Percentiles rank a stretch among this genome's conserved stretches.
Evolutionary conservation across 1,140 invertebrate species (phyloP).

Genomic region (Magallana ariakensis): DNA sequence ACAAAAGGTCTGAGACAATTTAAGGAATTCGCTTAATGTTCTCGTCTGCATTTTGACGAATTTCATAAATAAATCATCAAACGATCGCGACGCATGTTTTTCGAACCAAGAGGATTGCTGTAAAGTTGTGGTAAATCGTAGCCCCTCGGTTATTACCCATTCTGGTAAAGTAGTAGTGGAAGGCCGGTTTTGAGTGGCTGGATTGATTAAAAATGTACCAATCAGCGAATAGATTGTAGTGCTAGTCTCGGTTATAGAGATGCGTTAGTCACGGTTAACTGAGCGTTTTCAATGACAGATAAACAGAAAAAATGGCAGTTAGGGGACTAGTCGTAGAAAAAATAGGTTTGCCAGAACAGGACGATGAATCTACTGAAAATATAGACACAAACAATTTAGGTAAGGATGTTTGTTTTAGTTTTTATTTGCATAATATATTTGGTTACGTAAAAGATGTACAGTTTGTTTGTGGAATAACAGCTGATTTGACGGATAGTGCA

Average conservation of each 20-base stretch:
- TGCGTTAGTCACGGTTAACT: slow-evolving; percentile 12
- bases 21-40: too few relatives aligned
- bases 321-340: slow-evolving; percentile 45
- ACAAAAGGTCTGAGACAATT: too few relatives aligned
- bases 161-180: too few relatives aligned
- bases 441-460: neutral
- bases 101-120: too few relatives aligned
- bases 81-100: too few relatives aligned
- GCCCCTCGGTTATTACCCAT: too few relatives aligned
- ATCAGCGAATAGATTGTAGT: neutral
- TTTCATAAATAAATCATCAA: too few relatives aligned
- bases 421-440: neutral
- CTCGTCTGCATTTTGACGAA: too few relatives aligned
- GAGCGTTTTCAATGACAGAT: slow-evolving; percentile 41
- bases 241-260: neutral
- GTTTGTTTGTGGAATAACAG: neutral
- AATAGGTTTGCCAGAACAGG: slow-evolving; percentile 46
- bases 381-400: slow-evolving; percentile 38
- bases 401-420: neutral
- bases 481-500: slow-evolving; percentile 22
- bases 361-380: slow-evolving; percentile 50
- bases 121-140: too few relatives aligned
- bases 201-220: neutral
- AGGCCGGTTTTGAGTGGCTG: too few relatives aligned
- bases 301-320: slow-evolving; percentile 45